phyloP scores from a whole-genome alignment of 2,888 invertebrate species.

The Phyllotreta cruciferae region DNA sequence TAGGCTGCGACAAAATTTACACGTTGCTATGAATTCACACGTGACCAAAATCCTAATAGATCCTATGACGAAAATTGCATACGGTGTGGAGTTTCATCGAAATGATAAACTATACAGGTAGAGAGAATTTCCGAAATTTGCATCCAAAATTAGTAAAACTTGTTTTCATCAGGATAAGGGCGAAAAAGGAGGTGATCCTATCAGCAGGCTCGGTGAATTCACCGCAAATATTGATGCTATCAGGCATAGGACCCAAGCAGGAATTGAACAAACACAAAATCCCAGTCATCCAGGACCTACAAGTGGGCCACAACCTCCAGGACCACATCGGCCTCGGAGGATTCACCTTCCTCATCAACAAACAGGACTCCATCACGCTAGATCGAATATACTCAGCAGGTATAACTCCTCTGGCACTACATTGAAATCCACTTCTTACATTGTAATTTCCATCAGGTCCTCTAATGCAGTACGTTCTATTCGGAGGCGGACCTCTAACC shows the following conservation, averaged over 20 bases:
- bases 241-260: slow-evolving; percentile 82
- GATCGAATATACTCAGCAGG: slow-evolving; percentile 76
- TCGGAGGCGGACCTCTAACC: slow-evolving; percentile 84
- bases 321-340: slow-evolving; percentile 90
- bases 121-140: neutral
- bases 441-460: slow-evolving; percentile 60
- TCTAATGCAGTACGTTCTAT: slow-evolving; percentile 82
- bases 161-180: slow-evolving; percentile 66
- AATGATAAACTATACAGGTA: slow-evolving; percentile 70
- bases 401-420: neutral
- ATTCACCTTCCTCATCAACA: slow-evolving; percentile 80
- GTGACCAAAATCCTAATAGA: slow-evolving; percentile 79
- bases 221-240: slow-evolving; percentile 92
- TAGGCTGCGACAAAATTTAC: slow-evolving; percentile 79
- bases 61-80: slow-evolving; percentile 76
- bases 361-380: slow-evolving; percentile 80
- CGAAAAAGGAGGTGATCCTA: slow-evolving; percentile 85
- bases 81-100: slow-evolving; percentile 82
- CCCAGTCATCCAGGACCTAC: slow-evolving; percentile 79
- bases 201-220: slow-evolving; percentile 93
- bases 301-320: slow-evolving; percentile 86
- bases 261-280: slow-evolving; percentile 77
- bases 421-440: neutral
- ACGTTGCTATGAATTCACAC: slow-evolving; percentile 83
- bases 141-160: neutral